A percentile compares a stretch with the other conserved stretches of the same genome.
Conservation (phyloP, 2,797 vertebrate species). For the Podarcis lilfordi region DNA sequence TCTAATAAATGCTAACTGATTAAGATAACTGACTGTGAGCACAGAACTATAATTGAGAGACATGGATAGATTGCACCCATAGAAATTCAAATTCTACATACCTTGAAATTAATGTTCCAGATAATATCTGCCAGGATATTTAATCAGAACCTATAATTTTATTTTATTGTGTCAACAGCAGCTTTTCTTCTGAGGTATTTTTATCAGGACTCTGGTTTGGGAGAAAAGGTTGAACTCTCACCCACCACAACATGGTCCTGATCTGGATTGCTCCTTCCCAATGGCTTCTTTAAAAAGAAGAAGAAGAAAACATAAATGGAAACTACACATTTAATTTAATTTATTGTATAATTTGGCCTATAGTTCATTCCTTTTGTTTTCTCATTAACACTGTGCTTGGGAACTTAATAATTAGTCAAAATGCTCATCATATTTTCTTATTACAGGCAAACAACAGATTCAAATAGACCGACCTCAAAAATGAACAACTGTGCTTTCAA, state of each 20-base stretch:
- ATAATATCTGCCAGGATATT: not conserved
- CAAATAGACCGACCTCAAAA: not conserved
- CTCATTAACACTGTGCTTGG: not conserved
- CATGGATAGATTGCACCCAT: not conserved
- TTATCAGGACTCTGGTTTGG: not conserved
- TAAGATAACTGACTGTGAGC: not conserved
- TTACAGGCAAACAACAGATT: not conserved
- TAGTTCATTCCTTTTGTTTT: not conserved
- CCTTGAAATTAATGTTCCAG: not conserved
- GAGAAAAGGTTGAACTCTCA: not conserved
- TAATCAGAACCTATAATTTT: not conserved
- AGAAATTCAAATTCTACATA: not conserved
- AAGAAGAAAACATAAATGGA: not conserved
- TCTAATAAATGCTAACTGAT: constrained; percentile 42
- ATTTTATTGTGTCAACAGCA: not conserved
- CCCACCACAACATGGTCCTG: not conserved
- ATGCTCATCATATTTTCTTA: not conserved
- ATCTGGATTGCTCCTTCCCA: not conserved
- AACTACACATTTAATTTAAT: not conserved
- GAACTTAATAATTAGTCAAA: not conserved
- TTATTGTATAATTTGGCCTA: not conserved
- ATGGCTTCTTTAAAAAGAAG: not conserved
- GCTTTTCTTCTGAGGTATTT: not conserved
- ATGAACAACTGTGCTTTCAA: not conserved
- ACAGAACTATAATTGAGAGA: not conserved